Base-by-base conservation (phyloP, 2,797 vertebrate species). In the Syngnathus rostellatus region DNA sequence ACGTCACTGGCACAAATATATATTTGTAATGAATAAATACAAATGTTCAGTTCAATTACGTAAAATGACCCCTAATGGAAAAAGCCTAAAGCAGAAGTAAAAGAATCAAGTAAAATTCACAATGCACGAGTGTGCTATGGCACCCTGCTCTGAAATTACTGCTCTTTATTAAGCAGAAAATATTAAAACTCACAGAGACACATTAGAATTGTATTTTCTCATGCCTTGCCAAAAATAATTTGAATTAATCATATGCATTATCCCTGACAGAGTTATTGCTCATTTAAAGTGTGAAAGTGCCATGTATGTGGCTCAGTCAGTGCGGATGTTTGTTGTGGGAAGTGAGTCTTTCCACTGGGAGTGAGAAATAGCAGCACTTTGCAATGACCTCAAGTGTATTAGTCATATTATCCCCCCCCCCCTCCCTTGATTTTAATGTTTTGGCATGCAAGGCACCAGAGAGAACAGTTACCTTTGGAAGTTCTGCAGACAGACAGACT, bases 341-440 rank as follows among this genome's bases (percentile, higher is more conserved):
- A 62, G 39, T 61, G 40, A 16, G 60, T 62, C 9, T 43, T 41
- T 61, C n/a, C 38, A 41, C 11, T 43, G 39, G 45, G 37, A n/a
- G 40, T 61, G 39, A 61, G 40, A 45, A 62, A 41, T 43, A 43
- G 60, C 60, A 62, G 40, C 60, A 62, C 60, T 62, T 62, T 45
- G 40, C 21, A 45, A 43, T 62, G 40, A 45, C 40, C 40, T 41
- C 59, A 61, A 45, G 12, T 45, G 60, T 43, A 43, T 43, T 62
- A 25, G 40, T 45, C 39, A 57, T 57, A 25, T 31, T 57, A 31
- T 16, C 37, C 23, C 25, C 12, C 5, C 6, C 17, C 23, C 6
- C 1, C 25, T 25, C 23, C 25, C 25, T 2, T 1, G 2, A 14
- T 41, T 61, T 60, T 11, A 40, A 43, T 14, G 60, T 23, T 45